Base-by-base conservation (phyloP, 2,113 vertebrate species). In the Haplochromis vanheusdeni region DNA sequence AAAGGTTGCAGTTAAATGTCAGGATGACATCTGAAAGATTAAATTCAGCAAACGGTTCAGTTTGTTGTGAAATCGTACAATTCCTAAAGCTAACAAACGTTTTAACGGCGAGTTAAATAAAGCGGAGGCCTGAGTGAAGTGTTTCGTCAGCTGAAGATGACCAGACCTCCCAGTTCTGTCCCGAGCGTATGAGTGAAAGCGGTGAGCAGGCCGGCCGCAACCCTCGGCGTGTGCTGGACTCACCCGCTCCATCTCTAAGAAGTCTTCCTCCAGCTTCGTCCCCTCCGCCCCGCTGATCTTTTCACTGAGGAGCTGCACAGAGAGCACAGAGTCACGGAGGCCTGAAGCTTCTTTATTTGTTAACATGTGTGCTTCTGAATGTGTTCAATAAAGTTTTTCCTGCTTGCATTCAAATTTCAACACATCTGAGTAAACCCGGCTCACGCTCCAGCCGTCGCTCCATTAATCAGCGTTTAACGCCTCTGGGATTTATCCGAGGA, bases 221-320 rank as follows among this genome's bases (percentile, higher is more conserved):
- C 10, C 4, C 52, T 55, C 21, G n/a, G 52, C 10, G n/a, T 13
- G 62, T 9, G 2, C 14, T 80, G 21, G 9, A 86, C 97, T 97
- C 97, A 99, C 98, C 96, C 97, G 96, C 94, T 98, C 98, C 98
- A 99, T 98, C 94, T 98, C 98, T 89, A 97, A 96, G 92, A 99
- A 99, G 79, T 98, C 98, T 17, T 98, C 97, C 93, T 99, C 97
- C 40, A 98, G 95, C 89, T 98, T 99, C 1, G 98, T 99, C 89
- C 98, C 98, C 97, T 99, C 98, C 2, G 96, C 96, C 55, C 98
- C 98, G 23, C 97, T 99, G 93, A 99, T 98, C 95, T 99, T 99
- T 91, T 99, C 98, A 94, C 98, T 98, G 89, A 99, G 95, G 3
- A 99, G 95, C 98, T 99, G 95, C 47, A 94, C 88, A 92, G 28